Evolutionary conservation across 2,888 invertebrate genomes (phyloP), one percentile per base, ranked within the genome.

Genomic region (Andricus curvator): DNA sequence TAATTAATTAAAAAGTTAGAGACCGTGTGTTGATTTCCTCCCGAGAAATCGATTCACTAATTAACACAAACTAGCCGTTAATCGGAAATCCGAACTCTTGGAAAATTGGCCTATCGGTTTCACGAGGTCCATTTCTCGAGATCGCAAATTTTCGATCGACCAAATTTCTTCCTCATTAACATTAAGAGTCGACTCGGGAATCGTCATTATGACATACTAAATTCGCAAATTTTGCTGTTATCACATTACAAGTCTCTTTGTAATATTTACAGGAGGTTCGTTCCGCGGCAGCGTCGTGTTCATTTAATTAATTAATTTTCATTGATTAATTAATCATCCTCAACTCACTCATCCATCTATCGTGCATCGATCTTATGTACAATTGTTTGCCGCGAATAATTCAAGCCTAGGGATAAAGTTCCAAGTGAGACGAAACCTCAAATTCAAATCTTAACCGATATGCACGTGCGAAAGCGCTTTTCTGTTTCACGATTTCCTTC

Each of bases 21-120:
- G 17, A 29, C 64, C 25, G 6, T 25, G 29, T 64, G 25, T 17
- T 11, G 64, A 64, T 64, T 64, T 64, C 64, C 64, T 64, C 15
- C 22, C n/a, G 22, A n/a, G 48, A 37, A 67, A 44, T 44, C 33
- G 68, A 78, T 79, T 81, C 67, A 84, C 86, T 83, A 84, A 87
- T 87, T 85, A 85, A 86, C 84, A 87, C 86, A 87, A 89, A 87
- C 85, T 81, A 86, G 80, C 79, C 74, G 81, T 77, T 80, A 84
- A 84, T 84, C 77, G 85, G 81, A 87, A 62, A 48, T 68, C 48
- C 68, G 70, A 77, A 80, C 77, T 44, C 29, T 60, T 77, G 44
- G 77, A 80, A 80, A 78, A 56, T 74, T 74, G 56, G 33, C 51
- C n/a, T 74, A 70, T 70, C 70, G 29, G 8, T 51, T 25, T 51